Evolutionary conservation across 2,888 invertebrate species (phyloP).

Genomic region (Andrena praecox): DNA sequence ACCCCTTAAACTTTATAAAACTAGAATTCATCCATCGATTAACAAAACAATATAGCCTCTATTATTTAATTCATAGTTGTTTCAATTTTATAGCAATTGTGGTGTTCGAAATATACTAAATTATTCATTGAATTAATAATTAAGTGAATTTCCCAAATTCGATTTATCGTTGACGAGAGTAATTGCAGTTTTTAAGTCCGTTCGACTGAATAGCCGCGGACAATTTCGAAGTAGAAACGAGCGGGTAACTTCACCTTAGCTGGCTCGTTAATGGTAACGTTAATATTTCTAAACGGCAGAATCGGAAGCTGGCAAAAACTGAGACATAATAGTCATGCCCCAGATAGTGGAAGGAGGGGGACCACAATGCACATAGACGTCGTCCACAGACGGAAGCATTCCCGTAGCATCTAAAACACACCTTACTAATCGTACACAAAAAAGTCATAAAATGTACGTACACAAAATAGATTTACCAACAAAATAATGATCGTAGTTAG

Average conservation of each 20-base stretch:
- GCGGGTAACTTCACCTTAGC: slow-evolving; percentile 30
- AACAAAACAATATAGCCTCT: no score
- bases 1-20: no score
- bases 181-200: neutral
- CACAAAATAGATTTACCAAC: slow-evolving; percentile 73
- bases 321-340: slow-evolving; percentile 82
- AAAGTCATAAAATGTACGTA: slow-evolving; percentile 75
- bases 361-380: slow-evolving; percentile 84
- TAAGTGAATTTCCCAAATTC: neutral
- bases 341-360: slow-evolving; percentile 81
- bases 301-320: slow-evolving; percentile 78
- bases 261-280: neutral
- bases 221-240: neutral
- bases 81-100: no score
- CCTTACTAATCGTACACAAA: slow-evolving; percentile 82
- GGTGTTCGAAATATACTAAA: no score
- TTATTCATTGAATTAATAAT: no score
- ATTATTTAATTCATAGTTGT: no score
- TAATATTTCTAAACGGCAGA: neutral
- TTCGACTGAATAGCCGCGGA: neutral
- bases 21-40: no score
- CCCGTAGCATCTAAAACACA: slow-evolving; percentile 84
- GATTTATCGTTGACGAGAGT: neutral
- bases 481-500: slow-evolving; percentile 63
- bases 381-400: slow-evolving; percentile 84